These are phyloP conservation scores for Sceloporus undulatus DNA, from an alignment of 2,113 vertebrate genomes.

Conservation along the genomic window DNA sequence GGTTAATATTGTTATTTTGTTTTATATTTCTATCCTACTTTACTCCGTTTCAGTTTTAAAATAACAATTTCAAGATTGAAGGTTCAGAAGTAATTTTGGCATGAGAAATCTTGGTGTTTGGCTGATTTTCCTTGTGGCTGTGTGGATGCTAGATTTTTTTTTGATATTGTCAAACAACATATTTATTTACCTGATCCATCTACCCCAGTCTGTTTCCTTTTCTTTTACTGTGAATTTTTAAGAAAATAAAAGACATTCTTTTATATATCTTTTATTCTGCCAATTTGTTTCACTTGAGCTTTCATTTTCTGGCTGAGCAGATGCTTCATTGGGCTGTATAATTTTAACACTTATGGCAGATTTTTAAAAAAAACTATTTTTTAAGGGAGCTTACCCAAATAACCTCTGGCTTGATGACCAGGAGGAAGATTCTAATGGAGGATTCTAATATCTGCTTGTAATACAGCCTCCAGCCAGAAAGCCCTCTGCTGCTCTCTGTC, in stretches of 20 bases:
- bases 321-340: conserved; percentile 60
- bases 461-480: conserved; percentile 33
- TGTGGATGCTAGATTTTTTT: background rate
- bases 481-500: conserved; percentile 75
- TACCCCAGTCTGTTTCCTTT: background rate
- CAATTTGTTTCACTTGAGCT: conserved; percentile 54
- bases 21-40: background rate
- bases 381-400: conserved; percentile 61
- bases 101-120: background rate
- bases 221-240: conserved; percentile 43
- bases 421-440: conserved; percentile 65
- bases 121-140: background rate
- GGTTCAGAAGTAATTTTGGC: background rate
- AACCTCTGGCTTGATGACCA: conserved; percentile 72
- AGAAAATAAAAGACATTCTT: background rate
- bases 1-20: background rate
- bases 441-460: background rate
- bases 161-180: background rate
- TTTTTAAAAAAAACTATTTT: background rate
- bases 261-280: conserved; percentile 44
- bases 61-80: background rate
- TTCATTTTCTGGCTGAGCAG: conserved; percentile 56
- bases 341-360: conserved; percentile 55
- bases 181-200: background rate
- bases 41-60: background rate